phyloP scores from a whole-genome alignment of 1,140 invertebrate species.

The Nasonia giraulti region DNA sequence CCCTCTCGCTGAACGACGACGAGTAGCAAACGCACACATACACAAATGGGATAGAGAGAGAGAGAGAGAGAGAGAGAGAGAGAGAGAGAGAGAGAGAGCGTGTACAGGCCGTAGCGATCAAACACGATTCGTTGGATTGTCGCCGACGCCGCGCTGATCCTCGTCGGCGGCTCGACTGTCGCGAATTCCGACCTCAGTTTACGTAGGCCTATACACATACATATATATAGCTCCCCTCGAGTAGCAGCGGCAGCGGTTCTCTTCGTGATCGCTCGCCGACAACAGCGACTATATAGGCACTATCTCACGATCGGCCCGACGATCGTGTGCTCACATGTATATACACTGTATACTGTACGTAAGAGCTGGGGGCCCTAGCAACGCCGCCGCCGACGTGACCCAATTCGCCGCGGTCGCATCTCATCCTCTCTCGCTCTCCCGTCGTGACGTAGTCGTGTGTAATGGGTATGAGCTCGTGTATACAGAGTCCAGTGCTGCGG shows the following conservation, averaged over 20 bases:
- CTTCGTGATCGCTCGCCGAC: conserved; percentile 23
- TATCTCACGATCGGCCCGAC: conserved; percentile 63
- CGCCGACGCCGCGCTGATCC: conserved; percentile 25
- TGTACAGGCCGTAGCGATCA: not conserved
- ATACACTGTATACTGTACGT: conserved; percentile 43
- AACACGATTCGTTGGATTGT: conserved; percentile 29
- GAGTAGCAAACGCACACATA: not conserved
- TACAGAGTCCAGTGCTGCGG: no score
- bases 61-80: not conserved
- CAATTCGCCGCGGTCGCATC: conserved; percentile 60
- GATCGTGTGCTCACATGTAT: conserved; percentile 24
- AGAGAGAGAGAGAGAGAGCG: not conserved
- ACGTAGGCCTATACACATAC: not conserved
- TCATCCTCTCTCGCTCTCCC: not conserved
- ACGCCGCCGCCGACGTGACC: conserved; percentile 63
- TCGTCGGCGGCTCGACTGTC: conserved; percentile 7
- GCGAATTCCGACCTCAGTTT: conserved; percentile 24
- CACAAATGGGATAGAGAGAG: not conserved
- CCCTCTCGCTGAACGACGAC: not conserved
- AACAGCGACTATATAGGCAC: not conserved
- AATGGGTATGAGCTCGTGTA: not conserved
- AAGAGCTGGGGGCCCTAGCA: conserved; percentile 22
- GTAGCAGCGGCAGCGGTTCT: conserved; percentile 1
- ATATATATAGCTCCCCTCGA: not conserved
- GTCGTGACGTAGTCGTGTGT: conserved; percentile 50